Percentiles rank a stretch among this genome's conserved stretches.
phyloP scores from a whole-genome alignment of 2,888 invertebrate genomes.

The Macrostomum cliftonense region DNA sequence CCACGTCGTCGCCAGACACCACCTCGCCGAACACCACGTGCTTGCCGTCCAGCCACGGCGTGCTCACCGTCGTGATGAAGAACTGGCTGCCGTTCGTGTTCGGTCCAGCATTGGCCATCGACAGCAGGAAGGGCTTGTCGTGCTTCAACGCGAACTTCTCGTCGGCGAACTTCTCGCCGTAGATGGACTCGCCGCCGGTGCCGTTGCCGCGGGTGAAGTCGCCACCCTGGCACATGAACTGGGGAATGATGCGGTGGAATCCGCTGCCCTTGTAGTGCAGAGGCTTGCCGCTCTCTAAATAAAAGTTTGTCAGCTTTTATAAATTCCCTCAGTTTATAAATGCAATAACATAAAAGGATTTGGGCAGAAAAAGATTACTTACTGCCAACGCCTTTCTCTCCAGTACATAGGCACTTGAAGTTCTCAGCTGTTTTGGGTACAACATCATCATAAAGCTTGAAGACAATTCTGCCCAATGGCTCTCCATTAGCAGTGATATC shows the following conservation, averaged over 20 bases:
- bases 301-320: too few relatives aligned
- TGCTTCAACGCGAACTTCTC: conserved; percentile 91
- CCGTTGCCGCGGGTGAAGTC: conserved; percentile 33
- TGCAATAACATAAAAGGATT: too few relatives aligned
- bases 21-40: conserved; percentile 84
- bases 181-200: conserved; percentile 74
- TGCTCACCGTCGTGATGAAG: conserved; percentile 63
- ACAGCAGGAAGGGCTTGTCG: conserved; percentile 61
- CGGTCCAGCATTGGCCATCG: conserved; percentile 90
- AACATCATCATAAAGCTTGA: conserved; percentile 38
- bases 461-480: conserved; percentile 54
- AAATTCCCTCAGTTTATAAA: too few relatives aligned
- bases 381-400: conserved; percentile 43
- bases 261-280: conserved; percentile 34
- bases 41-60: conserved; percentile 76
- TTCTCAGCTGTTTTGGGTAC: conserved; percentile 36
- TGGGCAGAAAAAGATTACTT: conserved; percentile 46
- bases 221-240: conserved; percentile 36
- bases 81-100: conserved; percentile 93
- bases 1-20: conserved; percentile 72
- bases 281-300: conserved; percentile 33
- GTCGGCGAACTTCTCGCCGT: conserved; percentile 79
- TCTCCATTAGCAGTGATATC: conserved; percentile 57
- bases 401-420: conserved; percentile 36
- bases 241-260: conserved; percentile 36